These are phyloP conservation scores for Temnothorax nylanderi DNA, from an alignment of 1,140 invertebrate species.

Conservation along the genomic window DNA sequence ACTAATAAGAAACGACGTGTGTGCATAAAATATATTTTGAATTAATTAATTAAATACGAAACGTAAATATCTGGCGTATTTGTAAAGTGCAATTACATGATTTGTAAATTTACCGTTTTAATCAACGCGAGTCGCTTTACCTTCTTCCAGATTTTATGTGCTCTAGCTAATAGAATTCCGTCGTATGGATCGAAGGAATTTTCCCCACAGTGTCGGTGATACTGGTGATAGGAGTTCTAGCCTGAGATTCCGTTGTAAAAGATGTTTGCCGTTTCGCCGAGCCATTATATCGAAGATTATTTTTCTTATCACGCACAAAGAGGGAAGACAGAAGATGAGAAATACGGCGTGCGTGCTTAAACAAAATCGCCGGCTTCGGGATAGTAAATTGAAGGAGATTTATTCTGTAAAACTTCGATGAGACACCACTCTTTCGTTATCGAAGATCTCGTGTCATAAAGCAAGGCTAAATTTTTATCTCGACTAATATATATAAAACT, in stretches of 20 bases:
- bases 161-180: conserved; percentile 41
- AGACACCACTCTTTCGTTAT: neutral
- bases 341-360: conserved; percentile 60
- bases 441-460: neutral
- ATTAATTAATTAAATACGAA: conserved; percentile 41
- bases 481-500: neutral
- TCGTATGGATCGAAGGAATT: conserved; percentile 38
- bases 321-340: conserved; percentile 3
- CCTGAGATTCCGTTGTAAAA: conserved; percentile 23
- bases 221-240: neutral
- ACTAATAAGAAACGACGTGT: neutral
- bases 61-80: conserved; percentile 7
- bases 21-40: conserved; percentile 9
- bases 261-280: conserved; percentile 19
- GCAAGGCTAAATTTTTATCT: neutral
- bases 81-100: conserved; percentile 27
- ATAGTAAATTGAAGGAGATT: conserved; percentile 32
- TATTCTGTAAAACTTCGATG: conserved; percentile 26
- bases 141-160: conserved; percentile 44
- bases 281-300: conserved; percentile 65
- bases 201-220: neutral
- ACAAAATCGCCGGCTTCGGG: conserved; percentile 56
- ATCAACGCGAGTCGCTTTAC: conserved; percentile 8
- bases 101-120: conserved; percentile 36
- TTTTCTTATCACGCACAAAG: conserved; percentile 53